Percentiles rank a stretch among this genome's conserved stretches.
phyloP scores from a whole-genome alignment of 2,797 vertebrate species.

The Euphonia xanthogaster region DNA sequence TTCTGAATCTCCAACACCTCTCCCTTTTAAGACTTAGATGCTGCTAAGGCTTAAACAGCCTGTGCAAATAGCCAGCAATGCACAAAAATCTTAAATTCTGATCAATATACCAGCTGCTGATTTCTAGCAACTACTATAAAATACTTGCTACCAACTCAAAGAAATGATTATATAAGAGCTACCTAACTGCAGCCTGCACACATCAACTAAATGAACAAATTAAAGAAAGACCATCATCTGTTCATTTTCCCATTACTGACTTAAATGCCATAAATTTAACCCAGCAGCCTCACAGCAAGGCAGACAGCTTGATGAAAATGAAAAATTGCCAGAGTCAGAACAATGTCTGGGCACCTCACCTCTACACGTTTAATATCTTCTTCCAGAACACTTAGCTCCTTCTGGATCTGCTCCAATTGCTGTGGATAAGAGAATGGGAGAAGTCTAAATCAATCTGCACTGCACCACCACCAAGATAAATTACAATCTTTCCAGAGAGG shows the following conservation, averaged over 20 bases:
- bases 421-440: slow-evolving; percentile 69
- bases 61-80: background rate
- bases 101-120: background rate
- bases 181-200: background rate
- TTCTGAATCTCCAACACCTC: background rate
- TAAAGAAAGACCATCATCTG: slow-evolving; percentile 17
- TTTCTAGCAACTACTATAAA: background rate
- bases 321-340: slow-evolving; percentile 58
- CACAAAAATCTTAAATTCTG: background rate
- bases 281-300: slow-evolving; percentile 44
- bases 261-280: slow-evolving; percentile 46
- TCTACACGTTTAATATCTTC: slow-evolving; percentile 98
- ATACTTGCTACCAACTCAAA: background rate
- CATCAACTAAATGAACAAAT: slow-evolving; percentile 18
- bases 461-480: slow-evolving; percentile 23
- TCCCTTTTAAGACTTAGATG: background rate
- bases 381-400: slow-evolving; percentile 96
- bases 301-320: slow-evolving; percentile 52
- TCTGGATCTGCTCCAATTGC: slow-evolving; percentile 99
- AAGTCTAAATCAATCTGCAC: slow-evolving; percentile 65
- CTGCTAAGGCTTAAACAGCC: background rate
- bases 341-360: slow-evolving; percentile 78
- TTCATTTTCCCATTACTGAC: slow-evolving; percentile 38
- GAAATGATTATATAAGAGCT: background rate
- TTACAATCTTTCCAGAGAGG: background rate